Evolutionary conservation across 2,888 invertebrate species (phyloP), one percentile per base, ranked within the genome.

Genomic region (Stenichneumon culpator): DNA sequence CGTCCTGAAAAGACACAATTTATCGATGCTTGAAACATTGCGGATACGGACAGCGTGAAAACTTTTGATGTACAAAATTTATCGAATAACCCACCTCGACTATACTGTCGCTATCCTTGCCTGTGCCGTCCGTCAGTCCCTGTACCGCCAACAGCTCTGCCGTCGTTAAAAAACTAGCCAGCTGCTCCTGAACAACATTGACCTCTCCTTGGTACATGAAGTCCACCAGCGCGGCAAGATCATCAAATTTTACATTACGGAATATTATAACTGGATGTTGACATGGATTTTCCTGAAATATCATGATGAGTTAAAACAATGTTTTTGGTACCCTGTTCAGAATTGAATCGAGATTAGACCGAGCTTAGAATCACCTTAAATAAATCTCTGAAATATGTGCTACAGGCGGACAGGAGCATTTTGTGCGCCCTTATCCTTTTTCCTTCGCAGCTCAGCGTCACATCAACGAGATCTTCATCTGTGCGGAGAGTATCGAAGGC

Each of bases 191-290:
- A 89, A 96, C 96, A 65, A 97, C 97, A 89, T 97, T 97, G 7
- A 97, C 97, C 94, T 97, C 97, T 80, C 97, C 97, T 91, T 95
- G 97, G 91, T 97, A 97, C 96, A 97, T 97, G 90, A 97, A 97
- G 91, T 97, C 96, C 54, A 97, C 95, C 85, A 97, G 96, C 16
- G 97, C 97, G 91, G 96, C 96, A 89, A 97, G 95, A 94, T 97
- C 97, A 88, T 96, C 96, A 90, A 95, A 97, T 92, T 96, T 97
- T 85, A 97, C 97, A 92, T 97, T 97, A 91, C 97, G 96, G 93
- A 97, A 97, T 94, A 97, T 97, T 88, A 97, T 96, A 79, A 97
- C 96, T 86, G 97, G 97, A 94, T 97, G 97, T 88, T 97, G 96
- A 92, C 97, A 97, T 63, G 97, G 97, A 93, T 97, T 97, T 93